Evolutionary conservation across 2,888 invertebrate genomes (phyloP), one percentile per base, ranked within the genome.

Genomic region (Polydrusus cervinus): DNA sequence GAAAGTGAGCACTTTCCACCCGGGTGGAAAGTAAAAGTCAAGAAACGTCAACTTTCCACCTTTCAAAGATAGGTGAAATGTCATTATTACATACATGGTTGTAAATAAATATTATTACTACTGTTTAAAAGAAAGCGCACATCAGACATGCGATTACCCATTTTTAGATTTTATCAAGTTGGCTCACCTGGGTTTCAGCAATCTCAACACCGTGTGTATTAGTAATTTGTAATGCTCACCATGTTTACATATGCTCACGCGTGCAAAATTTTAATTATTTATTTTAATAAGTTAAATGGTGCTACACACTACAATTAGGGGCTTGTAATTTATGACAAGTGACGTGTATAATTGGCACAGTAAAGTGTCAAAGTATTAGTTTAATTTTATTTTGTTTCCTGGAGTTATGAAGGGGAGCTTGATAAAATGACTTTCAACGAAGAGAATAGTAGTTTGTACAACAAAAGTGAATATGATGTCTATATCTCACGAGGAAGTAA

Each of bases 241-340:
- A 30, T 53, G 53, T 53, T 53, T 53, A 30, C 25, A 7, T 2
- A 13, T 30, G 53, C n/a, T 53, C 53, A 30, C 53, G 53, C 53
- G 25, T 53, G 53, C 25, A n/a, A 25, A 53, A 53, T 53, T 53
- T 30, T 53, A 53, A 53, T 53, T 30, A 30, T 53, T 53, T n/a
- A 53, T 53, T 53, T 53, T 53, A 53, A 53, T 53, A 53, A n/a
- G 53, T 53, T 7, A 30, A 25, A 25, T 10, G 53, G 25, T 30
- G n/a, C 16, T n/a, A 11, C 9, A 30, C 25, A 13, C n/a, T 30
- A n/a, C 53, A 53, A 53, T 51, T 51, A 51, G 25, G 20, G 13
- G 3, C 51, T 16, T 49, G 51, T 53, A 20, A 53, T 7, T n/a
- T 30, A 10, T 53, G 53, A n/a, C 53, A 53, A 30, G 53, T 53